A percentile compares a stretch with the other conserved stretches of the same genome.
Conservation (phyloP, 2,797 vertebrate genomes). For the Potorous gilbertii region DNA sequence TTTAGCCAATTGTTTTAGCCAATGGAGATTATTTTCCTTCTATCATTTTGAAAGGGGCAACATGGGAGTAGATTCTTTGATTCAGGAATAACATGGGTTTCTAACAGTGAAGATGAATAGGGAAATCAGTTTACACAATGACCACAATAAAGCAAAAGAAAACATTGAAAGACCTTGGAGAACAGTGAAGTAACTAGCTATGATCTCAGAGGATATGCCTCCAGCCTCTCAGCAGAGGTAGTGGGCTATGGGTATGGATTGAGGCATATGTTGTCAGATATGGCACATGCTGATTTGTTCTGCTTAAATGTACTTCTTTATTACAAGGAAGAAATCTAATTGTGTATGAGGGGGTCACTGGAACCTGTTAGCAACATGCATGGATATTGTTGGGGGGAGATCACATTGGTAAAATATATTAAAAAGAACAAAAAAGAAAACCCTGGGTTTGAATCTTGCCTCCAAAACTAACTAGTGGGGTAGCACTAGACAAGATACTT, state of each 20-base stretch:
- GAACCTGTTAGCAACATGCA: background rate
- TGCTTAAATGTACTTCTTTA: background rate
- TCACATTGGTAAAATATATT: background rate
- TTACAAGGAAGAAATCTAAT: background rate
- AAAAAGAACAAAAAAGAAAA: background rate
- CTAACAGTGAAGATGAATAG: background rate
- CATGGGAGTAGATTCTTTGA: background rate
- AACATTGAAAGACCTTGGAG: background rate
- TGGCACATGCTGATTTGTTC: background rate
- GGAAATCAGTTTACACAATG: background rate
- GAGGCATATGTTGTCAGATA: background rate
- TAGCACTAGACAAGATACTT: background rate
- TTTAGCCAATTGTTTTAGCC: background rate
- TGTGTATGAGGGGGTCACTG: background rate
- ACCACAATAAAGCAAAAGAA: background rate
- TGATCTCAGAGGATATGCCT: background rate
- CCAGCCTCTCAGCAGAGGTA: background rate
- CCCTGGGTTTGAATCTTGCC: background rate
- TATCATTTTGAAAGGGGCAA: background rate
- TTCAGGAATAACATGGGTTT: background rate
- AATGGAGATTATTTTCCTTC: background rate
- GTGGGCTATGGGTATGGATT: background rate
- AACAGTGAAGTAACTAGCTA: no score
- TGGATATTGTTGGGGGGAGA: background rate
- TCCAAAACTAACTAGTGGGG: background rate